Base-by-base conservation (phyloP, 2,797 vertebrate genomes). In the Anniella stebbinsi region DNA sequence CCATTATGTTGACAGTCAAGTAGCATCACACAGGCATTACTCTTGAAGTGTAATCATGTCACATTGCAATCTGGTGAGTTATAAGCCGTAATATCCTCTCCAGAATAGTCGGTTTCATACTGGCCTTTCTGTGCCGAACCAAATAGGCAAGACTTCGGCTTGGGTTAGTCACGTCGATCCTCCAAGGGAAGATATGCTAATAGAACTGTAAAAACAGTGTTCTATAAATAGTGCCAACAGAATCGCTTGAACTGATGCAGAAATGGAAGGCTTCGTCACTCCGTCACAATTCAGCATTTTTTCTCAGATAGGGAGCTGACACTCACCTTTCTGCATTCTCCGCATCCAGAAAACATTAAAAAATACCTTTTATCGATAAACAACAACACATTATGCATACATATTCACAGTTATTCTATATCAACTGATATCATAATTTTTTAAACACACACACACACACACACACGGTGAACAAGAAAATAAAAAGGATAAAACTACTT, bases 111-210 rank as follows among this genome's bases (percentile, higher is more conserved):
- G 94, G 89, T 90, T 94, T 95, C 92, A 91, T 87, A 80, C 87
- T 89, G 92, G 91, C 82, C 90, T 94, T 95, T 92, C 92, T 93
- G 93, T 93, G 80, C 73, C 85, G 91, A 95, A 92, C 91, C 9
- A 9, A 93, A 84, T 80, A 94, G 95, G 94, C 95, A 94, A 95
- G 93, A 87, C 94, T 90, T 93, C 96, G 95, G 92, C 94, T 95
- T 95, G 87, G 51, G 92, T 95, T 95, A 93, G 94, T 90, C 94
- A 94, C 87, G 86, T 95, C 95, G 94, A 95, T 96, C 94, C 88
- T 94, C 70, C 0, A 0, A 87, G 80, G 95, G 88, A 95, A 93
- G 90, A 92, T 93, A 88, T 95, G 95, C 90, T 94, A 93, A 93
- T 90, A 94, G 95, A 93, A 95, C 88, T 86, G 84, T 92, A 95